phyloP scores from a whole-genome alignment of 1,140 invertebrate genomes.

The Meteorus sp. region DNA sequence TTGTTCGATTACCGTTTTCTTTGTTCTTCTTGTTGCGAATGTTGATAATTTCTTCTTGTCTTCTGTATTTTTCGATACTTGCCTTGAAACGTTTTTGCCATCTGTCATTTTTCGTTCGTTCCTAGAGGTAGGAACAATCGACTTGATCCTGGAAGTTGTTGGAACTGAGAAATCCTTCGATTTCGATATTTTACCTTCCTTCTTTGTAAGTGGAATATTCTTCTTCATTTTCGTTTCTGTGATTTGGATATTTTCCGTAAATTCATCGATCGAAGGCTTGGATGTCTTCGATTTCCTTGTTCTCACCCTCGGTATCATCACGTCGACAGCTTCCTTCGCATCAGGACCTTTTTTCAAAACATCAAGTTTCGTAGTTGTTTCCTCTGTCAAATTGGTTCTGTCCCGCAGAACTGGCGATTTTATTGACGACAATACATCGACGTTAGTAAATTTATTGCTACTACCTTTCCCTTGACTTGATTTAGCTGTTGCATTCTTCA shows the following conservation, averaged over 20 bases:
- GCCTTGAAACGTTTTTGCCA: too few relatives aligned
- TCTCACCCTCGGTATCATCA: slow-evolving; percentile 3
- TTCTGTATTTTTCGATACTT: too few relatives aligned
- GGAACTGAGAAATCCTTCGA: too few relatives aligned
- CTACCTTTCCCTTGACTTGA: slow-evolving; percentile 13
- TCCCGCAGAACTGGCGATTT: slow-evolving; percentile 32
- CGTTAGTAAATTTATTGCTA: background rate
- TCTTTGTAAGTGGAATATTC: background rate
- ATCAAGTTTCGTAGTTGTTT: slow-evolving; percentile 25
- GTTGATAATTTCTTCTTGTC: too few relatives aligned
- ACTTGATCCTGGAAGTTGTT: too few relatives aligned
- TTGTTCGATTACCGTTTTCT: too few relatives aligned
- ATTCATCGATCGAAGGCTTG: slow-evolving; percentile 13
- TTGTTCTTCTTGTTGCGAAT: too few relatives aligned
- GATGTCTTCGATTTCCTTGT: slow-evolving; percentile 15
- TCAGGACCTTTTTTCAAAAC: slow-evolving; percentile 30
- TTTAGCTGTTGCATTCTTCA: background rate
- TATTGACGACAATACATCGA: background rate
- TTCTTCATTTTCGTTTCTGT: background rate
- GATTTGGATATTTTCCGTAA: background rate
- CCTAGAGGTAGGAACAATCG: too few relatives aligned
- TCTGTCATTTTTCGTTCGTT: too few relatives aligned
- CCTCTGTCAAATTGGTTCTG: slow-evolving; percentile 32
- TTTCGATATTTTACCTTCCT: slow-evolving; percentile 1
- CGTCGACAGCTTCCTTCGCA: slow-evolving; percentile 20